Base-by-base conservation (phyloP, 2,797 vertebrate genomes). In the Perodicticus potto region DNA sequence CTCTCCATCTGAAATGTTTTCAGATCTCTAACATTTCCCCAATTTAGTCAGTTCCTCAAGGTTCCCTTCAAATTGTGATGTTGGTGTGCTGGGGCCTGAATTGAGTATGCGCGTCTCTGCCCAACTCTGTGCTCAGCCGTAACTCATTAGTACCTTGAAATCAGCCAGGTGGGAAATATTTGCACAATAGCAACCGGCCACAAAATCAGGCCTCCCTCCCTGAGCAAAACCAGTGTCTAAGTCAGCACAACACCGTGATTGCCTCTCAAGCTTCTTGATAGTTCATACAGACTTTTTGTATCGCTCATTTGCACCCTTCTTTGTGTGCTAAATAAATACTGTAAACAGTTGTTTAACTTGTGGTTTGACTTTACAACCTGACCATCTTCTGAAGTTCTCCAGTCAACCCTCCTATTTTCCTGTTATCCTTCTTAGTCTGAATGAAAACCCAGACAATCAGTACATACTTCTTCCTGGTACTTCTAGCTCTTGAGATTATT, bases 401-500 rank as follows among this genome's bases (percentile, higher is more conserved):
- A 34, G 23, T 20, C 34, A 89, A 80, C 2, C 49, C 29, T 43
- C 40, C 57, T 67, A 20, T 91, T 83, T 88, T 57, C 10, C 32
- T 90, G 4, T 91, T 61, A 22, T 8, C 82, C 7, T 86, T 86
- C 23, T 87, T 53, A 72, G 45, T 69, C 4, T 27, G 7, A 91
- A 55, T 45, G 53, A 89, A 89, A 59, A 73, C 1, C 9, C 34
- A 91, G 9, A 8, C 12, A 34, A 72, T 89, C 7, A 43, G 1
- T 19, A 22, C 45, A 45, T 29, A 86, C 45, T 20, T 86, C 2
- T 70, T 91, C 22, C 25, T 91, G 29, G 55, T n/a, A 91, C 92
- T 37, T 89, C 87, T 91, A 53, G n/a, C 49, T 89, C 29, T 86
- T 34, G 81, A 63, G 22, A n/a, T 32, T 72, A 73, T 53, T 92